These are phyloP conservation scores for Sesamia inferens DNA, from an alignment of 2,888 invertebrate species.

Conservation along the genomic window DNA sequence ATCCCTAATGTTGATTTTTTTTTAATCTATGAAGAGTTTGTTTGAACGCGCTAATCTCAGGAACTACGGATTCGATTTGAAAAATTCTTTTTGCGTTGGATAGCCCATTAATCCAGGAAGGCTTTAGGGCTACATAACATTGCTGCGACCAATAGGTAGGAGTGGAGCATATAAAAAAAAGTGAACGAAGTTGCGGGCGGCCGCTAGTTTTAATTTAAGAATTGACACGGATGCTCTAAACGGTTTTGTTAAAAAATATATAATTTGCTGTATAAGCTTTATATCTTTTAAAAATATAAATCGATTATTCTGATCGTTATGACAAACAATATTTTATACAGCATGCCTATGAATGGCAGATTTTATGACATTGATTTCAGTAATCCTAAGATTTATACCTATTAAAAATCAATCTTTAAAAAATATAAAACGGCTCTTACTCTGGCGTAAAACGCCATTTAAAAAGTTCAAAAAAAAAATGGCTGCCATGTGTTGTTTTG, in stretches of 20 bases:
- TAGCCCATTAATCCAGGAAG: too few relatives aligned
- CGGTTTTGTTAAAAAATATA: neutral
- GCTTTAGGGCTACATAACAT: too few relatives aligned
- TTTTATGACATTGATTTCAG: slow-evolving; percentile 46
- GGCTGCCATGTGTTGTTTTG: neutral
- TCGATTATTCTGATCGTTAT: slow-evolving; percentile 29
- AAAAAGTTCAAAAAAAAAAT: slow-evolving; percentile 15
- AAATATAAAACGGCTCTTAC: neutral
- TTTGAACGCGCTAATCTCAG: too few relatives aligned
- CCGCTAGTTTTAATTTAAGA: neutral
- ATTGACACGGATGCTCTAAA: slow-evolving; percentile 2
- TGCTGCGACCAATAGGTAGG: too few relatives aligned
- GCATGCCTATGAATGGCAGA: slow-evolving; percentile 33
- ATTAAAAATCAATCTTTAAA: neutral
- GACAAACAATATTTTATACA: slow-evolving; percentile 35
- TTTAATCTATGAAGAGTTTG: too few relatives aligned
- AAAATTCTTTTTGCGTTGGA: too few relatives aligned
- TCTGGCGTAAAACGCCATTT: neutral
- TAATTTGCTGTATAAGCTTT: slow-evolving; percentile 2
- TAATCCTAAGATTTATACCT: slow-evolving; percentile 29
- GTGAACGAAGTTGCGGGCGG: too few relatives aligned
- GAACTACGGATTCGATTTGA: too few relatives aligned
- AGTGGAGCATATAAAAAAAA: too few relatives aligned
- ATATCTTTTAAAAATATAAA: slow-evolving; percentile 25
- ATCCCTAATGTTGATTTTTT: too few relatives aligned